Conservation (phyloP, 2,113 vertebrate genomes). For the Petrocephalus microphthalmus region DNA sequence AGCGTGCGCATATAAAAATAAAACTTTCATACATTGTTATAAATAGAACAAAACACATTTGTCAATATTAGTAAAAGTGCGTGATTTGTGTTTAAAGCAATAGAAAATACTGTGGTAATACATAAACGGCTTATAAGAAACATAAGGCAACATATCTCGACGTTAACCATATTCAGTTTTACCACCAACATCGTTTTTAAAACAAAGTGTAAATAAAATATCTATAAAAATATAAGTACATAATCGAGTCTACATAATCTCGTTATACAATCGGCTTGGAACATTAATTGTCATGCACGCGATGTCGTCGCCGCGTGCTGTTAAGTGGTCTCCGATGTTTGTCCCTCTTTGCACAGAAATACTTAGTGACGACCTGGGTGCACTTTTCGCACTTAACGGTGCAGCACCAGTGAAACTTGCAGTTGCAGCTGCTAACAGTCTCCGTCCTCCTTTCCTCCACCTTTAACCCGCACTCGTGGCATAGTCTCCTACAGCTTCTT, state of each 20-base stretch:
- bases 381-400: slow-evolving; percentile 85
- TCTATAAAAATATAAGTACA: not conserved
- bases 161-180: not conserved
- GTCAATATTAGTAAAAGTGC: slow-evolving; percentile 18
- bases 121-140: not conserved
- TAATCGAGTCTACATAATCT: not conserved
- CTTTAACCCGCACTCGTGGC: slow-evolving; percentile 77
- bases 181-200: not conserved
- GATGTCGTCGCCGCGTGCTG: slow-evolving; percentile 50
- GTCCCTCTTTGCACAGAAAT: slow-evolving; percentile 67
- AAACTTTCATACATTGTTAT: not conserved
- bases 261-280: not conserved
- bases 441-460: slow-evolving; percentile 72
- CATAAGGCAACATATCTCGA: not conserved
- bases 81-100: not conserved
- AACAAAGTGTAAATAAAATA: not conserved
- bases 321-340: slow-evolving; percentile 40
- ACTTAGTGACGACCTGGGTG: slow-evolving; percentile 70
- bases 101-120: slow-evolving; percentile 10
- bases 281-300: slow-evolving; percentile 48
- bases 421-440: slow-evolving; percentile 83
- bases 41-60: not conserved
- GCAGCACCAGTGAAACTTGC: slow-evolving; percentile 96
- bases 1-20: slow-evolving; percentile 26
- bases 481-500: slow-evolving; percentile 77